Conservation (phyloP, 2,113 vertebrate species). For the Microcebus jonahi region DNA sequence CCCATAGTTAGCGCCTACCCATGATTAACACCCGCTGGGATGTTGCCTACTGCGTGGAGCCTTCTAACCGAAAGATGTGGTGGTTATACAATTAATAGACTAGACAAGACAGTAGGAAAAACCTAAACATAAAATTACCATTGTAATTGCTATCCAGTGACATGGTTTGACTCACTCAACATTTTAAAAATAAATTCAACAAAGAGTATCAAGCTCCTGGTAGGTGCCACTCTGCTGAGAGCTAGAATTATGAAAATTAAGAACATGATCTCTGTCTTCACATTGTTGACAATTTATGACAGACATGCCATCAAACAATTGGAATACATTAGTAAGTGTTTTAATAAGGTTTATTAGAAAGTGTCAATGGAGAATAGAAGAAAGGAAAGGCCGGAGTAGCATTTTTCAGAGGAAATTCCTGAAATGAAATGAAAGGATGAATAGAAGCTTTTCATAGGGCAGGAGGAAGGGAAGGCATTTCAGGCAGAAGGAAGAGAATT, state of each 20-base stretch:
- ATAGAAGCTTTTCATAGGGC: not conserved
- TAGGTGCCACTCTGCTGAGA: not conserved
- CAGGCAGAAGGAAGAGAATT: not conserved
- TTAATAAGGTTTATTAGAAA: not conserved
- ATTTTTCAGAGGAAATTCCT: not conserved
- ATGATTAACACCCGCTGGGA: not conserved
- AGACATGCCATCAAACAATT: not conserved
- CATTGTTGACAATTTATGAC: not conserved
- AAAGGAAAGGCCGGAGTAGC: not conserved
- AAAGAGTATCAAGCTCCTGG: not conserved
- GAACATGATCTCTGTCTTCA: not conserved
- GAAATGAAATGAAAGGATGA: not conserved
- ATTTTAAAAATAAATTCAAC: conserved; percentile 23
- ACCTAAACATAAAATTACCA: not conserved
- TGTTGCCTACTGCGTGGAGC: not conserved
- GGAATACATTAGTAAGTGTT: not conserved
- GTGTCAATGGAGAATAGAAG: not conserved
- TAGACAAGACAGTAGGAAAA: not conserved
- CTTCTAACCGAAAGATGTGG: not conserved
- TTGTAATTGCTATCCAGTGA: not conserved
- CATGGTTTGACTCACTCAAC: not conserved
- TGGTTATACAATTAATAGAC: not conserved
- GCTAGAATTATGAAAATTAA: not conserved
- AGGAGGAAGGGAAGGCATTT: not conserved
- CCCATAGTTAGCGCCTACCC: not conserved